Conservation (phyloP, 2,888 invertebrate species). For the Orchesellides sinensis region DNA sequence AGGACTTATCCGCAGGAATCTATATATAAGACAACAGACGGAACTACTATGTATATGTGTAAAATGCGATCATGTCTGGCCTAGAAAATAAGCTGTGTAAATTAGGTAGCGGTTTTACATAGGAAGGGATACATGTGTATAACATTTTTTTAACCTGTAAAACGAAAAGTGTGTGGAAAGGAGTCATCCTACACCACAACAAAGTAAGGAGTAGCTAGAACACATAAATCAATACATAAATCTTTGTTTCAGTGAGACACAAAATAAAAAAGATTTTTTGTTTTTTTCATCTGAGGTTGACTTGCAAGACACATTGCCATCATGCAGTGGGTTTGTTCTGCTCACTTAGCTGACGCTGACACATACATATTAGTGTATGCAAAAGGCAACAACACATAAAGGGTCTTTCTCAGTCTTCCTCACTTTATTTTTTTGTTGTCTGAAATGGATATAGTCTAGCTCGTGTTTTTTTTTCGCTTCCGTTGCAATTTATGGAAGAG, state of each 20-base stretch:
- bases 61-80: not conserved
- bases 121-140: not conserved
- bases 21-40: not conserved
- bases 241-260: conserved; percentile 65
- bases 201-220: conserved; percentile 25
- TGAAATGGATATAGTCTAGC: not conserved
- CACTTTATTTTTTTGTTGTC: not conserved
- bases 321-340: conserved; percentile 11
- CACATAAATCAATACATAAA: conserved; percentile 73
- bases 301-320: conserved; percentile 21
- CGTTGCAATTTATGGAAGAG: conserved; percentile 27
- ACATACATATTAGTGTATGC: conserved; percentile 2
- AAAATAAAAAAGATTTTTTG: conserved; percentile 60
- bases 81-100: conserved; percentile 16
- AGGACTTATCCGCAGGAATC: too few relatives aligned
- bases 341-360: conserved; percentile 20
- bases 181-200: too few relatives aligned
- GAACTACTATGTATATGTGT: not conserved
- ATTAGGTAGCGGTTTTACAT: too few relatives aligned
- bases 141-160: conserved; percentile 30
- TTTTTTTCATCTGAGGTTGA: conserved; percentile 24
- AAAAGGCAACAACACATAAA: not conserved
- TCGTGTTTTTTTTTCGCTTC: conserved; percentile 34
- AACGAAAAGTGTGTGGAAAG: not conserved
- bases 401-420: not conserved